Evolutionary conservation across 2,888 invertebrate genomes (phyloP), one percentile per base, ranked within the genome.

Genomic region (Lycocerus yunnanus): DNA sequence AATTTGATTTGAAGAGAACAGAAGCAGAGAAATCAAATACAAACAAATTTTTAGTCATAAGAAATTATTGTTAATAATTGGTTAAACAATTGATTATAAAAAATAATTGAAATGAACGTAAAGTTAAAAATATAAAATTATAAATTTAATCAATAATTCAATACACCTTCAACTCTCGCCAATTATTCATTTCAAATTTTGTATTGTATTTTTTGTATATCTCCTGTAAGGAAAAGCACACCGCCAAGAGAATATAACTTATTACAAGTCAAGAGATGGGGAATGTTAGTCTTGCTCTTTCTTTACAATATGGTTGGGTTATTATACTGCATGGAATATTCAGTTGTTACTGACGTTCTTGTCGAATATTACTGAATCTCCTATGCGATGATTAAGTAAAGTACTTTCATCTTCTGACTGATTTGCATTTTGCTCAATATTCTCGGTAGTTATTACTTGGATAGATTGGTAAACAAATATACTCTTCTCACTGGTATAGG

Each of bases 401-500:
- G 4, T n/a, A 63, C 15, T 18, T 63, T 63, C 10, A 63, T 63
- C 16, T 18, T 63, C 3, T n/a, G n/a, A 0, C 61, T 63, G 4
- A 5, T 18, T 6, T 63, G n/a, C 13, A 18, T 63, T 18, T 9
- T 9, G n/a, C 13, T 18, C 6, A 63, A n/a, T 3, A 18, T 63
- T n/a, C 13, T n/a, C 1, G 16, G 18, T 18, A 18, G 20, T 63
- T 63, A 18, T 14, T n/a, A 18, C 13, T n/a, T 63, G 6, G 20
- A 63, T n/a, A 63, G 11, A 63, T 20, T 16, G 61, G 61, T 63
- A 18, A 63, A n/a, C n/a, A n/a, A n/a, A n/a, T n/a, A n/a, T 71
- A 93, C 95, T 1, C 93, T 94, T 0, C 88, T 96, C 70, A 89
- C 95, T 68, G 4, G 91, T 94, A n/a, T n/a, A n/a, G n/a, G n/a